These are phyloP conservation scores for Cariama cristata DNA, from an alignment of 2,113 vertebrate species.

Conservation along the genomic window DNA sequence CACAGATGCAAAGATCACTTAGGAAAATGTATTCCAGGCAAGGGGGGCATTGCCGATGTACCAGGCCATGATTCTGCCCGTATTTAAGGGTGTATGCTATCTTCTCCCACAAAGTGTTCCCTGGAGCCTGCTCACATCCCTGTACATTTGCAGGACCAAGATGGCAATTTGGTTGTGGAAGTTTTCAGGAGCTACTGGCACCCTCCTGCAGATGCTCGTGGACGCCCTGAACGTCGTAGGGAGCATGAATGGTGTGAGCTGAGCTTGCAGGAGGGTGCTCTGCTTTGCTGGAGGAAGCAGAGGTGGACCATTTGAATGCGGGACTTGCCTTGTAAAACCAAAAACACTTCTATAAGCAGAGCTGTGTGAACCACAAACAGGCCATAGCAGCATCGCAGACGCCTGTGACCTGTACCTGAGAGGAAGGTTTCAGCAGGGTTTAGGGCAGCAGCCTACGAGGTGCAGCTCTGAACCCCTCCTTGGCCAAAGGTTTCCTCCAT, in stretches of 20 bases:
- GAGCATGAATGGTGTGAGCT: accelerated
- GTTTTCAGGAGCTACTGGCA: background rate
- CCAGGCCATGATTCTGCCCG: background rate
- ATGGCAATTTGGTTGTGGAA: background rate
- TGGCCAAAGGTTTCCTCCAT: background rate
- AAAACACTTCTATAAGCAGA: background rate
- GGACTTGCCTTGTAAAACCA: background rate
- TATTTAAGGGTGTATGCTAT: background rate
- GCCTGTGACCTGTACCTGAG: background rate
- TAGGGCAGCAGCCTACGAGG: background rate
- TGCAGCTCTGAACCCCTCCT: background rate
- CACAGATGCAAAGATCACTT: background rate
- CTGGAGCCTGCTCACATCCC: background rate
- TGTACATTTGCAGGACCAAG: background rate
- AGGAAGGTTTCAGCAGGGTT: background rate
- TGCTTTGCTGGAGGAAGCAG: background rate
- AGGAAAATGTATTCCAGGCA: background rate
- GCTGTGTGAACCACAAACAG: background rate
- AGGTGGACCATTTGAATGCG: background rate
- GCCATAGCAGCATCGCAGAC: accelerated
- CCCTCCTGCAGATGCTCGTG: accelerated
- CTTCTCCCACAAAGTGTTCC: background rate
- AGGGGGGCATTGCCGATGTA: background rate
- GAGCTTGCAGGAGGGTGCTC: background rate
- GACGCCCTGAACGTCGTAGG: background rate